Evolutionary conservation across 1,140 invertebrate species (phyloP).

Genomic region (Drosophila willistoni): DNA sequence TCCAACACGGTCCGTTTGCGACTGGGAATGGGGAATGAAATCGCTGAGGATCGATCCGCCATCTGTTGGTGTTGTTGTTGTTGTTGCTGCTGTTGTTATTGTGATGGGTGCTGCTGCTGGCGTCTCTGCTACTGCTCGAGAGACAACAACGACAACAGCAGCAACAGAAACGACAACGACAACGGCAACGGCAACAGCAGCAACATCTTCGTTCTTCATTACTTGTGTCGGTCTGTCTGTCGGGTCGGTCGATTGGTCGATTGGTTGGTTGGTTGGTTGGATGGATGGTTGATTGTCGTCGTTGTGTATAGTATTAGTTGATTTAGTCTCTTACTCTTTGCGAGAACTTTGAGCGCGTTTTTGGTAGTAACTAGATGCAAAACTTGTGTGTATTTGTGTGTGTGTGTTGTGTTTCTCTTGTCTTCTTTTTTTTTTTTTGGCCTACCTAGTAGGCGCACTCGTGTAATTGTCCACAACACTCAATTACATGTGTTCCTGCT

Average conservation of each 20-base stretch:
- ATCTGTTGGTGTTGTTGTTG: constrained; percentile 36
- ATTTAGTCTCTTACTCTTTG: constrained; percentile 12
- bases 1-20: constrained; percentile 72
- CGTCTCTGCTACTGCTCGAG: constrained; percentile 21
- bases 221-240: constrained; percentile 6
- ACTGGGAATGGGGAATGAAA: constrained; percentile 71
- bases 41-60: constrained; percentile 65
- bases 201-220: background rate
- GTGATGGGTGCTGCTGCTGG: constrained; percentile 27
- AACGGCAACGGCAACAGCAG: background rate
- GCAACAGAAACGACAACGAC: background rate
- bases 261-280: no score
- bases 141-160: constrained; percentile 7
- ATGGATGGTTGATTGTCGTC: background rate
- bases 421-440: constrained; percentile 11
- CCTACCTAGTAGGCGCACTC: constrained; percentile 32
- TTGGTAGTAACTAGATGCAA: constrained; percentile 30
- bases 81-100: constrained; percentile 22
- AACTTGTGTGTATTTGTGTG: constrained; percentile 1
- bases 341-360: constrained; percentile 46
- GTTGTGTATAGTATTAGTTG: background rate
- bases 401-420: background rate
- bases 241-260: no score
- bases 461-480: constrained; percentile 71
- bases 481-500: constrained; percentile 74